Evolutionary conservation across 2,888 invertebrate genomes (phyloP).

Genomic region (Apamea sordens): DNA sequence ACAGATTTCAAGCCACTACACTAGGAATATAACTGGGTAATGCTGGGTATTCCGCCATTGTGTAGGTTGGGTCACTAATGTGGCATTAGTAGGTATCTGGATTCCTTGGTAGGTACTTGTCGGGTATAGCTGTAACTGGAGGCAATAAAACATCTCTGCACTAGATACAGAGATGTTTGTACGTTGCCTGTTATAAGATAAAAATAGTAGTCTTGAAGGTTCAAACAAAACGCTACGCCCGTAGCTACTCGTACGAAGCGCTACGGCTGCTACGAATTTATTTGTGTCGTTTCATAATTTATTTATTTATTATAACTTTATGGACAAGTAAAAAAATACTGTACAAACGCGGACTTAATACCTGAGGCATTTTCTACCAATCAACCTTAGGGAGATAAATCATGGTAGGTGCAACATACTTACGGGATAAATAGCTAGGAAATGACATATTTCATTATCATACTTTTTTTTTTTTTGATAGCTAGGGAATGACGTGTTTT

Average conservation of each 20-base stretch:
- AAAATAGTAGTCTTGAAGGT: background rate
- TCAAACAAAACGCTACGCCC: background rate
- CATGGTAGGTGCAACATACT: too few relatives aligned
- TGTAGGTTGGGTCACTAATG: slow-evolving; percentile 64
- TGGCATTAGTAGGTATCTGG: slow-evolving; percentile 42
- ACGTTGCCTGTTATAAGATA: too few relatives aligned
- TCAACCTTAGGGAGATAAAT: too few relatives aligned
- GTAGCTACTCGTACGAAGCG: background rate
- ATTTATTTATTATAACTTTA: too few relatives aligned
- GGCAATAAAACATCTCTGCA: background rate
- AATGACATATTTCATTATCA: too few relatives aligned
- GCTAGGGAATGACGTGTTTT: too few relatives aligned
- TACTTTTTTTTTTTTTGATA: too few relatives aligned
- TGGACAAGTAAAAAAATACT: too few relatives aligned
- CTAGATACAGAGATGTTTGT: too few relatives aligned
- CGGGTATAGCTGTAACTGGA: background rate
- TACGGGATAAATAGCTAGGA: too few relatives aligned
- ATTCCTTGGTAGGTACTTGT: slow-evolving; percentile 4
- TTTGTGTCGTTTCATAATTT: background rate
- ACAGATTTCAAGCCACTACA: slow-evolving; percentile 77
- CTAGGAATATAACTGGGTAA: slow-evolving; percentile 72
- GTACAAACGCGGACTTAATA: too few relatives aligned
- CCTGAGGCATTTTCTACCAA: too few relatives aligned
- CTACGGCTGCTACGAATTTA: background rate
- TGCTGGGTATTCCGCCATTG: slow-evolving; percentile 70